Base-by-base conservation (phyloP, 2,797 vertebrate species). In the Pyrocephalus nanus region DNA sequence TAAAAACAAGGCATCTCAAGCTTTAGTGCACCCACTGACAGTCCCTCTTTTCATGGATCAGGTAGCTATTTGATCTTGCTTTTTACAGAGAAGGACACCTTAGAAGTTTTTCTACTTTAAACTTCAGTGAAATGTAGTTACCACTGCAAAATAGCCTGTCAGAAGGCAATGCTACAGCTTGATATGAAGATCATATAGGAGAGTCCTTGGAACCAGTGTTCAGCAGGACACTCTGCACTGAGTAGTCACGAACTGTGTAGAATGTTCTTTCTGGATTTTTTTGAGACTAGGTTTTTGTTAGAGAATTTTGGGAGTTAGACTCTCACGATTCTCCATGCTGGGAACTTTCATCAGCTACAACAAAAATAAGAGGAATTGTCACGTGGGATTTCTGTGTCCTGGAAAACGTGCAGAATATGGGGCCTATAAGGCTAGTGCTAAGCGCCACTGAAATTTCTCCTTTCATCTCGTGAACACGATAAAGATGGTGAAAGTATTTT, bases 381-480 rank as follows among this genome's bases (percentile, higher is more conserved):
- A 64, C 0, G 0, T 27, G 94, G 90, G 89, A 96, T 89, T 96
- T 94, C 48, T 51, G 30, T 75, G 55, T 92, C 72, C 84, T 91
- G 92, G 45, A 74, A 92, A 93, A 92, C 58, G 21, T 51, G 5
- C 22, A 62, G 67, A 89, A 85, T 67, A 85, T 2, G 8, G 34
- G 85, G 73, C 58, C 78, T 86, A 82, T 19, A 85, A 74, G 61
- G 16, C 48, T 73, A 87, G 54, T 34, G 78, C 57, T 95, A 88
- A 95, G 87, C 3, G 0, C 72, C 87, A 74, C 58, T 12, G 19
- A 90, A 92, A 88, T 47, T 61, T 93, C 84, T 86, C 30, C 72
- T 97, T 97, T 97, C 96, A 97, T 95, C 95, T 95, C 92, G 65
- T 81, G 87, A 60, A 92, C 84, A 83, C 6, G 5, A 96, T 95